A percentile compares a stretch with the other conserved stretches of the same genome.
Evolutionary conservation across 2,888 invertebrate genomes (phyloP).

Genomic region (Leptopilina syphax): DNA sequence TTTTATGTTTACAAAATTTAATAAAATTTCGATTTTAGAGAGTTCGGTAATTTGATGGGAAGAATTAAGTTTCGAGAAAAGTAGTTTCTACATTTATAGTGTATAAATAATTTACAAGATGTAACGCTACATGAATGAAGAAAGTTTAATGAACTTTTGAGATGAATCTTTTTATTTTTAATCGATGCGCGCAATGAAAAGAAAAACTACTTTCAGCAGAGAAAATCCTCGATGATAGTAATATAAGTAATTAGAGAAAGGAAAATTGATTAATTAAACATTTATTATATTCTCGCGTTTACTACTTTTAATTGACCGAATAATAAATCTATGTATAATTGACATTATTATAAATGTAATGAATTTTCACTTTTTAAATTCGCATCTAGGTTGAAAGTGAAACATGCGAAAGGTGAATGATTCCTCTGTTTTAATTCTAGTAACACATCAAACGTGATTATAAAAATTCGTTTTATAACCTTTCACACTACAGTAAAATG

Average conservation of each 20-base stretch:
- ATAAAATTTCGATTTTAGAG: too few relatives aligned
- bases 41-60: too few relatives aligned
- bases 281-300: conserved; percentile 3
- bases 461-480: too few relatives aligned
- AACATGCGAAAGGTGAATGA: conserved; percentile 20
- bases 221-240: neutral
- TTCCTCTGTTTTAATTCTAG: neutral
- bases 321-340: neutral
- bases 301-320: conserved; percentile 13
- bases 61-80: too few relatives aligned
- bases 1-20: too few relatives aligned
- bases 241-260: neutral
- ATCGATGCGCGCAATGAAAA: neutral
- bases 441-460: too few relatives aligned
- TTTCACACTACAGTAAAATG: too few relatives aligned
- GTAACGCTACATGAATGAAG: too few relatives aligned
- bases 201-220: conserved; percentile 4
- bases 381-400: conserved; percentile 26
- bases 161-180: neutral
- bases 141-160: conserved; percentile 3
- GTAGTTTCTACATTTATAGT: too few relatives aligned
- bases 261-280: conserved; percentile 21
- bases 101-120: too few relatives aligned
- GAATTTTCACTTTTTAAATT: too few relatives aligned
- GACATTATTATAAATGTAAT: neutral